phyloP scores from a whole-genome alignment of 2,113 vertebrate genomes.

The Sturnus vulgaris region DNA sequence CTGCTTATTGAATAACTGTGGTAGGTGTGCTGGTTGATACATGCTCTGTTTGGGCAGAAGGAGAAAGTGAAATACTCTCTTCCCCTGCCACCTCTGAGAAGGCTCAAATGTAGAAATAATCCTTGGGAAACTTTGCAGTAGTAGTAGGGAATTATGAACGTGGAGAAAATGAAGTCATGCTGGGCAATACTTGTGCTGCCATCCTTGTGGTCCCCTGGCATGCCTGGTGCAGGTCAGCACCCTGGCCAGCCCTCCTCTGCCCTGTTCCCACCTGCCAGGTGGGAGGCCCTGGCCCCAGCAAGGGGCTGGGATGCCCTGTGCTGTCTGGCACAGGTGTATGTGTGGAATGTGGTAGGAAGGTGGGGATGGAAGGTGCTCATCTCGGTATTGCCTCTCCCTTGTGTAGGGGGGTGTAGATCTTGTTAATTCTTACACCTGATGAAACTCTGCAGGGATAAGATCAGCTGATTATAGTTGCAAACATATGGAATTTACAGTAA shows the following conservation, averaged over 20 bases:
- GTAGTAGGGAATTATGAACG: neutral
- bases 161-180: neutral
- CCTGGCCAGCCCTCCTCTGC: neutral
- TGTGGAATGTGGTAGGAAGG: neutral
- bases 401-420: accelerated
- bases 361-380: neutral
- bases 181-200: neutral
- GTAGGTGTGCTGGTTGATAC: neutral
- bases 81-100: neutral
- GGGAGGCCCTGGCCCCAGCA: too few relatives aligned
- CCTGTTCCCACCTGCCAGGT: neutral
- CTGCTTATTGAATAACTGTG: neutral
- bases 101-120: neutral
- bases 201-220: neutral
- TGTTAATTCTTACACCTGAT: neutral
- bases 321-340: neutral
- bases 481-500: neutral
- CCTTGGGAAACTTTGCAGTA: neutral
- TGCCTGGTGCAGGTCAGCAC: neutral
- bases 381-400: neutral
- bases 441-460: neutral
- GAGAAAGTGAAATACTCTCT: neutral
- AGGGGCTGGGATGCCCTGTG: neutral
- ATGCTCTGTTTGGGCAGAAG: neutral
- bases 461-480: neutral